Evolutionary conservation across 2,113 vertebrate genomes (phyloP).

Genomic region (cattle (Bos taurus)): ARS-UCD2.0 NC_037332.1:43534501-43535000

Average conservation of each 20-base stretch:
- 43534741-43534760: neutral
- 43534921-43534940: neutral
- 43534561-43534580: rapidly evolving
- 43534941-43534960: neutral
- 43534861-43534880: neutral
- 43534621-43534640: neutral
- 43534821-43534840: neutral
- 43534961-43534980: neutral
- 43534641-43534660: neutral
- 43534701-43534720: neutral
- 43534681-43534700: neutral
- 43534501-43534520: neutral
- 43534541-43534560: neutral
- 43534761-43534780: neutral
- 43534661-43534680: neutral
- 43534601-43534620: neutral
- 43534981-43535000: neutral
- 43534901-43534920: neutral
- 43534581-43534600: neutral
- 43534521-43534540: neutral
- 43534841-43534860: neutral
- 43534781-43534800: neutral
- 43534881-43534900: neutral
- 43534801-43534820: neutral
- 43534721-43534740: neutral